These are phyloP conservation scores for Macheiramphus alcinus DNA, from an alignment of 2,113 vertebrate species.

Conservation along the genomic window DNA sequence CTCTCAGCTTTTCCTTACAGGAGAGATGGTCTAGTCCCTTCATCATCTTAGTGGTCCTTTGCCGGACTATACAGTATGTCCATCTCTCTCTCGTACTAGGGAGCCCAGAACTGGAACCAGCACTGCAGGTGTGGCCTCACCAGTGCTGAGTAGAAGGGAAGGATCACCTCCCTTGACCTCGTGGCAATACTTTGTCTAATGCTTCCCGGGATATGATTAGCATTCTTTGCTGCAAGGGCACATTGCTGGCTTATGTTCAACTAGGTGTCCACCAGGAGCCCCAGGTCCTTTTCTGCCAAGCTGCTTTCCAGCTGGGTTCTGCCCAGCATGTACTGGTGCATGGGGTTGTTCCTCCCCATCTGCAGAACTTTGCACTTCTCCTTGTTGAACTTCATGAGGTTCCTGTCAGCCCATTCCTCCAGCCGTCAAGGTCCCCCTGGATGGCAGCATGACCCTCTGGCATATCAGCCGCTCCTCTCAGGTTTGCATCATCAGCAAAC, in stretches of 20 bases:
- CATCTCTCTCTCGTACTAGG: neutral
- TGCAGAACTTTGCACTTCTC: neutral
- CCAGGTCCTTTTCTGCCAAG: neutral
- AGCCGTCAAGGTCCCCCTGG: neutral
- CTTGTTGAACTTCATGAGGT: neutral
- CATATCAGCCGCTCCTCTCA: neutral
- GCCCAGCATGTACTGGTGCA: neutral
- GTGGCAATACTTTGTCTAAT: neutral
- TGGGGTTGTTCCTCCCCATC: neutral
- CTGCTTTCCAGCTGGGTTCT: neutral
- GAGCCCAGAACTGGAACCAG: neutral
- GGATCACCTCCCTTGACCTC: neutral
- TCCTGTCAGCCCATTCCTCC: neutral
- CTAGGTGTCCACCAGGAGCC: neutral
- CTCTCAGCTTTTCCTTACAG: neutral
- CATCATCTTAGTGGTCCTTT: too few relatives aligned
- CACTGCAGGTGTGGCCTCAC: neutral
- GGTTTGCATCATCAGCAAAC: neutral
- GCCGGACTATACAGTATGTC: too few relatives aligned
- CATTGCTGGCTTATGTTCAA: neutral
- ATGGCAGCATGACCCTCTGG: neutral
- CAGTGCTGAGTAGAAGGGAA: neutral
- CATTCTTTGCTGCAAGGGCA: neutral
- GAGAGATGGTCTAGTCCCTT: neutral
- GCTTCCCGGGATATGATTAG: neutral